phyloP scores from a whole-genome alignment of 2,888 invertebrate genomes.

The Lasioglossum lativentre region DNA sequence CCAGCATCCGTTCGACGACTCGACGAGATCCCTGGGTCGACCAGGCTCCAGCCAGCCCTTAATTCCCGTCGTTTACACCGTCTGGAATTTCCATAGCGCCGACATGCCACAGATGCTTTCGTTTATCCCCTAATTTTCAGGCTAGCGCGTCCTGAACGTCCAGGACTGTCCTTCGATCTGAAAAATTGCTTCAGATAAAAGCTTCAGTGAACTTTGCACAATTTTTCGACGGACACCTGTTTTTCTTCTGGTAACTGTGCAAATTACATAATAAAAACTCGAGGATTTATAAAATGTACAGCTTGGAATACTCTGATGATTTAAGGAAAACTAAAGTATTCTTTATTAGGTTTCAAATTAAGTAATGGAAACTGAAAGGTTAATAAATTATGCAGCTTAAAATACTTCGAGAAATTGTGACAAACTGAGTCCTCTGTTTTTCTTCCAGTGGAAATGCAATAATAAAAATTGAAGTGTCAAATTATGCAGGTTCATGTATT shows the following conservation, averaged over 20 bases:
- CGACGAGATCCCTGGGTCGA: neutral
- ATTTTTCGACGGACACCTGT: neutral
- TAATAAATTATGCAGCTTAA: neutral
- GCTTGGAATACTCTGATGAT: neutral
- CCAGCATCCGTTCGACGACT: constrained; percentile 15
- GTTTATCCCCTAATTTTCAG: neutral
- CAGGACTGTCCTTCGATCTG: neutral
- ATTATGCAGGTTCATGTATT: neutral
- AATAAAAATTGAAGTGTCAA: neutral
- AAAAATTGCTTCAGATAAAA: neutral
- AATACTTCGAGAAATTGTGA: neutral
- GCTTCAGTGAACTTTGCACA: too few species aligned
- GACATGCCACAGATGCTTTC: neutral
- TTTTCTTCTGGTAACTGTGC: neutral
- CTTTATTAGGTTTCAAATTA: neutral
- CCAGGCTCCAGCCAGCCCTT: neutral
- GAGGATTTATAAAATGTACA: too few species aligned
- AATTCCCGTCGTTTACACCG: neutral
- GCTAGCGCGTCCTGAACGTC: neutral
- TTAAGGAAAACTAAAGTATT: neutral
- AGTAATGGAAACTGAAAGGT: neutral
- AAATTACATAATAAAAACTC: neutral
- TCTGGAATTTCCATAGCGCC: neutral
- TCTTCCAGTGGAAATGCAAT: too few species aligned
- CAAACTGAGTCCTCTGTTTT: neutral